Evolutionary conservation across 2,113 vertebrate species (phyloP).

Genomic region (Microtus oregoni): DNA sequence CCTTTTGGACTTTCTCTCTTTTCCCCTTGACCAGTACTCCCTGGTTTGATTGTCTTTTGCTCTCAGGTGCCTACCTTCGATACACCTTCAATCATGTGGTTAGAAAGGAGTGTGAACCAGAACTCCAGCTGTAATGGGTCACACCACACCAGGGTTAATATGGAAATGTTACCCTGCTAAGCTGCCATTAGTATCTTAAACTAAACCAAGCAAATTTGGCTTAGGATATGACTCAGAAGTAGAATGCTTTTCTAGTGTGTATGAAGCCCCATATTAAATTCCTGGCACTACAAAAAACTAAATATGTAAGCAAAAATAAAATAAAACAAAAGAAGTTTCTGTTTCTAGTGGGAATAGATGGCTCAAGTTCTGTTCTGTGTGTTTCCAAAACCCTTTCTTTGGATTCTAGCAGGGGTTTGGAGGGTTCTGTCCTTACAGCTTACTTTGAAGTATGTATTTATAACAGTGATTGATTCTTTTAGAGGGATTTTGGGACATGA

Average conservation of each 20-base stretch:
- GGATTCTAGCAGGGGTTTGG: slow-evolving; percentile 1
- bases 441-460: slow-evolving; percentile 44
- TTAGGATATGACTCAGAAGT: not conserved
- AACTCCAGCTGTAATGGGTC: not conserved
- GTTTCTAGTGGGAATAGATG: not conserved
- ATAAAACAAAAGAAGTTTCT: not conserved
- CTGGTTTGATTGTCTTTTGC: not conserved
- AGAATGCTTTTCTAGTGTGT: not conserved
- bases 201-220: not conserved
- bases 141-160: not conserved
- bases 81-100: not conserved
- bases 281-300: not conserved
- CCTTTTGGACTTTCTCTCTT: not conserved
- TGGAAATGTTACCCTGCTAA: not conserved
- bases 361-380: not conserved
- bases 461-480: not conserved
- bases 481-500: not conserved
- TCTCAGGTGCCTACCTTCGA: not conserved
- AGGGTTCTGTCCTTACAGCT: not conserved
- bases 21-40: not conserved
- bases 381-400: slow-evolving; percentile 49
- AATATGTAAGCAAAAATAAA: not conserved
- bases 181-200: slow-evolving; percentile 17
- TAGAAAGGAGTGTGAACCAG: not conserved
- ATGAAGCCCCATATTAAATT: not conserved